Evolutionary conservation across 2,113 vertebrate genomes (phyloP), one percentile per base, ranked within the genome.

Genomic region (Pygoscelis antarcticus): DNA sequence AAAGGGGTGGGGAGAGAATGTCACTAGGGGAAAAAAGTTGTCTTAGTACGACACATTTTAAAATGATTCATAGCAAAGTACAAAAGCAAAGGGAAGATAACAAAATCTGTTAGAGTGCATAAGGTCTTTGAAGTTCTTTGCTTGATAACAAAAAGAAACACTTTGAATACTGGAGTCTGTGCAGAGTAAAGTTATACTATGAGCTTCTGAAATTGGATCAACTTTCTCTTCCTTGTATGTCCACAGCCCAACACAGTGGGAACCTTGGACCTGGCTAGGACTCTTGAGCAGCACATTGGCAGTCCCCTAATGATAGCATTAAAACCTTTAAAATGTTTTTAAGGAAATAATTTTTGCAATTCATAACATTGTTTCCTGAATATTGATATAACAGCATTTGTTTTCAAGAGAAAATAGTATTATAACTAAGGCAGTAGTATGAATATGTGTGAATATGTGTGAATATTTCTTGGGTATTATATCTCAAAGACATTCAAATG

Each of bases 51-150:
- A 92, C 89, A 88, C 60, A 95, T 97, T 96, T 97, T 94, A 87
- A 97, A 98, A 97, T 96, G 90, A 96, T 97, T 97, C 83, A 97
- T 96, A 91, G 89, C 83, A 86, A 93, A 96, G 95, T 89, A 70
- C 70, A 87, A 97, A 96, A 97, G 71, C 87, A 85, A 93, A 93
- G 25, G 34, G 70, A 91, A 94, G 75, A 90, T 78, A 92, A 94
- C 76, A 97, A 96, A 97, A 94, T 83, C 92, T 95, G 78, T 91
- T 97, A 87, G 85, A 93, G 76, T 97, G 89, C 30, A 51, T 87
- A 91, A 92, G 47, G 57, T 84, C 90, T 95, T 88, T 86, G 58
- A 89, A 96, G 60, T 76, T 91, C 62, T 90, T 96, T 69, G 9
- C 51, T 42, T 51, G 70, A 44, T 75, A 83, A 77, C 16, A 96